Evolutionary conservation across 2,888 invertebrate genomes (phyloP).

Genomic region (Chrysodeixis includens): DNA sequence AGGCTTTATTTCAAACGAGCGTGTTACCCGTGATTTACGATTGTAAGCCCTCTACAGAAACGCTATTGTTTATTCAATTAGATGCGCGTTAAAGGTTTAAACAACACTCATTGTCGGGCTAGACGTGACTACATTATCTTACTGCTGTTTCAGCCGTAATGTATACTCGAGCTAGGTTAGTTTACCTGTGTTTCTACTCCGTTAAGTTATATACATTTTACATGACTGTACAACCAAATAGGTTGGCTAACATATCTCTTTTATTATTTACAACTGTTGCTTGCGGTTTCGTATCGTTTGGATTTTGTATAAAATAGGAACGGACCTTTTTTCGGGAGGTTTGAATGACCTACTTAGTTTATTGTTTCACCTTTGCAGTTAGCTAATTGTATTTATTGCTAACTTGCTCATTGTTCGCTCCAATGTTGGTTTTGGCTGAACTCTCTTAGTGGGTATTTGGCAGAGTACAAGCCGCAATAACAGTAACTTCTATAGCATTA

Average conservation of each 20-base stretch:
- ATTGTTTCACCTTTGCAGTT: background rate
- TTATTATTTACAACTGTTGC: conserved; percentile 5
- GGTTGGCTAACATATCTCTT: background rate
- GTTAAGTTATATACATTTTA: conserved; percentile 12
- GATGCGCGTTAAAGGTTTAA: conserved; percentile 46
- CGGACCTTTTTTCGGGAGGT: background rate
- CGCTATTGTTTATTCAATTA: conserved; percentile 71
- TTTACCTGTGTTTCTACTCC: background rate
- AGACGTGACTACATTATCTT: conserved; percentile 16
- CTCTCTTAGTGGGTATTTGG: background rate
- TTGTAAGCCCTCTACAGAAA: conserved; percentile 57
- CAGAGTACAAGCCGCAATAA: background rate
- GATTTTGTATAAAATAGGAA: background rate
- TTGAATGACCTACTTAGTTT: background rate
- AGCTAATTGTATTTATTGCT: background rate
- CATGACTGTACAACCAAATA: conserved; percentile 5
- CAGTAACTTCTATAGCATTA: conserved; percentile 4
- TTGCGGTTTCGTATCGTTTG: background rate
- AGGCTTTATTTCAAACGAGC: conserved; percentile 60
- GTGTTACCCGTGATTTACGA: conserved; percentile 68
- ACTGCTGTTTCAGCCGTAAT: conserved; percentile 10
- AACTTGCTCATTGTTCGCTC: background rate
- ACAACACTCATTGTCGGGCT: conserved; percentile 39
- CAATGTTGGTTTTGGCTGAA: conserved; percentile 1
- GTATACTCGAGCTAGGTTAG: conserved; percentile 5